Evolutionary conservation across 2,888 invertebrate genomes (phyloP).

Genomic region (Drosophila koepferae): DNA sequence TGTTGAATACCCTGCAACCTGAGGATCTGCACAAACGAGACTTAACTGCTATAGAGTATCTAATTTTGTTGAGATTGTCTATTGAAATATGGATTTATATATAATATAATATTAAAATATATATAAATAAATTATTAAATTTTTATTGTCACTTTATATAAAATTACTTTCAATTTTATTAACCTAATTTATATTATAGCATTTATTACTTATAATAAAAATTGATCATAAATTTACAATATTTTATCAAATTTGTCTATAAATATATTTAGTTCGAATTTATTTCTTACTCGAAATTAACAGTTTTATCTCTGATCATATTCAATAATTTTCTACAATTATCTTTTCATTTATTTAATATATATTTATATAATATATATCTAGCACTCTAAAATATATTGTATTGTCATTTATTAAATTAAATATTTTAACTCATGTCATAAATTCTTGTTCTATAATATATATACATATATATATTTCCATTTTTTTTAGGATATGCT

Average conservation of each 20-base stretch:
- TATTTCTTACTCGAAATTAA: not conserved
- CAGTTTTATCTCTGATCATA: not conserved
- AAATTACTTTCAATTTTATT: too few relatives aligned
- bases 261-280: not conserved
- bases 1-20: slow-evolving; percentile 29
- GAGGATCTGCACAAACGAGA: not conserved
- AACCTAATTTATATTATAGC: not conserved
- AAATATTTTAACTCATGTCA: not conserved
- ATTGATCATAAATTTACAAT: not conserved
- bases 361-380: too few relatives aligned
- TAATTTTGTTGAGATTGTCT: not conserved
- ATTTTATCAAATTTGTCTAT: too few relatives aligned
- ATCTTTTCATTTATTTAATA: too few relatives aligned
- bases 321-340: not conserved
- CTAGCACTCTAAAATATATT: too few relatives aligned
- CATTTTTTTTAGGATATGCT: slow-evolving; percentile 34
- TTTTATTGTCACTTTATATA: not conserved
- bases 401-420: too few relatives aligned
- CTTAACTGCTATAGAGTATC: not conserved
- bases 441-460: not conserved
- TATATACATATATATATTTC: too few relatives aligned
- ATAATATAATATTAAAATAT: too few relatives aligned
- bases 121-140: not conserved
- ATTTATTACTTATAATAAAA: not conserved
- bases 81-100: not conserved